These are phyloP conservation scores for Tenodera sinensis DNA, from an alignment of 2,888 invertebrate genomes.

Conservation along the genomic window DNA sequence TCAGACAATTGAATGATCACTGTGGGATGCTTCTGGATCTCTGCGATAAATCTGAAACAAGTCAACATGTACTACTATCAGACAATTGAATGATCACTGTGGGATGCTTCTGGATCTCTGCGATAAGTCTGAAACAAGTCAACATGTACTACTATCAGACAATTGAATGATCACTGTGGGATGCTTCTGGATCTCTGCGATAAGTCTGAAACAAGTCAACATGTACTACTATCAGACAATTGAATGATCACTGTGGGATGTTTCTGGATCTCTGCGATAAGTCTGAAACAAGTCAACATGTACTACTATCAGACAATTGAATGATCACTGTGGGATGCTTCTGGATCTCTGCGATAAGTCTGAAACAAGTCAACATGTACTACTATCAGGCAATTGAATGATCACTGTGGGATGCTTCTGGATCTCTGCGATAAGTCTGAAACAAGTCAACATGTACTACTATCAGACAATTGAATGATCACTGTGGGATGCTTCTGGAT, in stretches of 20 bases:
- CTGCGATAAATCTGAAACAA: slow-evolving; percentile 59
- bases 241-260: slow-evolving; percentile 75
- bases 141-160: too few relatives aligned
- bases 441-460: too few relatives aligned
- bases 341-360: slow-evolving; percentile 69
- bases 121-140: slow-evolving; percentile 54
- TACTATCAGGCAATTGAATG: too few relatives aligned
- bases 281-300: slow-evolving; percentile 44
- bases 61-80: too few relatives aligned
- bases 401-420: slow-evolving; percentile 69
- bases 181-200: slow-evolving; percentile 69
- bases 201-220: slow-evolving; percentile 49
- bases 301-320: too few relatives aligned
- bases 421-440: slow-evolving; percentile 68
- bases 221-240: too few relatives aligned
- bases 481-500: slow-evolving; percentile 68
- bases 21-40: slow-evolving; percentile 68
- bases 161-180: slow-evolving; percentile 77
- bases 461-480: too few relatives aligned
- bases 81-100: slow-evolving; percentile 83
- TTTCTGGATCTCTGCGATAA: slow-evolving; percentile 69
- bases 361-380: slow-evolving; percentile 39
- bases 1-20: too few relatives aligned
- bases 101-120: slow-evolving; percentile 66
- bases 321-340: slow-evolving; percentile 73